Base-by-base conservation (phyloP, 2,888 invertebrate genomes). In the Chalcis sispes region DNA sequence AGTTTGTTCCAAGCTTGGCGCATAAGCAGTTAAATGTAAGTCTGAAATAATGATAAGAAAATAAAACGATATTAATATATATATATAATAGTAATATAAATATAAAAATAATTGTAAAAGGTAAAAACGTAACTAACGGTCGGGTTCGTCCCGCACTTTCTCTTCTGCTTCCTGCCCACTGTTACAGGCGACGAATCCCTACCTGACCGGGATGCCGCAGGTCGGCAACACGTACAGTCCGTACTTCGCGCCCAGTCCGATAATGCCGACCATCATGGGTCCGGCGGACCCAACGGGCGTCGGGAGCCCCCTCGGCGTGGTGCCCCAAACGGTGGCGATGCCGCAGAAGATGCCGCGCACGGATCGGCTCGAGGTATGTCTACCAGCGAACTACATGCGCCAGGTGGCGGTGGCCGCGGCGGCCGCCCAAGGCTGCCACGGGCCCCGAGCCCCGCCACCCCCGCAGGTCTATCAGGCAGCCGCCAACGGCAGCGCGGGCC, bases 271-370 rank as follows among this genome's bases (percentile, higher is more conserved):
- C 85, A 93, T 96, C 91, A 93, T 96, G 91, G 95, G 96, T 79
- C 96, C 95, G 83, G 88, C 87, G 59, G 96, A 96, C 91, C 96
- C 95, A 80, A 91, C 95, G 85, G 88, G 88, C 80, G 93, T 93
- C 81, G 95, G 93, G 85, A 95, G 95, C 87, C 95, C 95, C 82
- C 91, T 96, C 84, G 95, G 95, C 82, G 94, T 93, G 85, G 94
- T 93, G 90, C 95, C 93, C 90, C 96, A 95, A 92, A 94, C 93
- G 89, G 96, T 94, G 89, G 95, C 94, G 90, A 90, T 92, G 86
- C 95, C 96, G 91, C 97, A 97, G 92, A 97, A 98, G 92, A 93
- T 97, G 93, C 95, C 96, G 85, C 94, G 97, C 90, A 95, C 96
- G 89, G 97, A 97, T 91, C 93, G 98, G 91, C 94, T 98, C 91